Evolutionary conservation across 2,797 vertebrate species (phyloP).

Genomic region (Gadopsis marmoratus): DNA sequence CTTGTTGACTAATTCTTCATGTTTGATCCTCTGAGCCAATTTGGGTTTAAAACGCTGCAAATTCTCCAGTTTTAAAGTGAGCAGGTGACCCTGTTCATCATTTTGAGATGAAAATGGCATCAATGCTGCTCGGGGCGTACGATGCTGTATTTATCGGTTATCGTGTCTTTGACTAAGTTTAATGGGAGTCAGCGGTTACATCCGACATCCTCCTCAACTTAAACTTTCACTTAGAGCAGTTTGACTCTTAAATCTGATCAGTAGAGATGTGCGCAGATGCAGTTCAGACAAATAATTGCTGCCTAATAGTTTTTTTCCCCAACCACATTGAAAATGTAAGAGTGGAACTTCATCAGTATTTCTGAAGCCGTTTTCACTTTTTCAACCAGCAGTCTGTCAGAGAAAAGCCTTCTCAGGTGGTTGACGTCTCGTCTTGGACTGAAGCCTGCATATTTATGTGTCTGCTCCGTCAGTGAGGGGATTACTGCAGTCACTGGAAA

Average conservation of each 20-base stretch:
- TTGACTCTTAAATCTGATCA: too few relatives aligned
- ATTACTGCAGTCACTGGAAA: background rate
- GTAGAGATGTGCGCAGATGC: background rate
- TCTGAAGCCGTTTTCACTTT: background rate
- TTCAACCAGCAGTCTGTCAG: background rate
- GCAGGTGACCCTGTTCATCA: background rate
- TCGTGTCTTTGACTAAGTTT: background rate
- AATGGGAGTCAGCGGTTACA: background rate
- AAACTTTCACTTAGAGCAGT: background rate
- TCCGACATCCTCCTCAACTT: background rate
- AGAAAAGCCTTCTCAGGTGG: background rate
- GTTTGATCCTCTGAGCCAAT: background rate
- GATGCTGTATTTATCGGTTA: background rate
- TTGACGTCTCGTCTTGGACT: constrained; percentile 20
- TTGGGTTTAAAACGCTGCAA: background rate
- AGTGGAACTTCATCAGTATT: background rate
- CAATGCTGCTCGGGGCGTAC: background rate
- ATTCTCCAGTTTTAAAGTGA: background rate
- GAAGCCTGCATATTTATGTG: background rate
- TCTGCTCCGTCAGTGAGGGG: constrained; percentile 1
- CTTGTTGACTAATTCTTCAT: too few relatives aligned
- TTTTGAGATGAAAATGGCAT: background rate
- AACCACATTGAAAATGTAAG: background rate
- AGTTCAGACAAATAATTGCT: background rate
- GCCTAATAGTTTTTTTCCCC: too few relatives aligned